A percentile compares a stretch with the other conserved stretches of the same genome.
phyloP scores from a whole-genome alignment of 2,797 vertebrate species.

The Loriculus beryllinus region DNA sequence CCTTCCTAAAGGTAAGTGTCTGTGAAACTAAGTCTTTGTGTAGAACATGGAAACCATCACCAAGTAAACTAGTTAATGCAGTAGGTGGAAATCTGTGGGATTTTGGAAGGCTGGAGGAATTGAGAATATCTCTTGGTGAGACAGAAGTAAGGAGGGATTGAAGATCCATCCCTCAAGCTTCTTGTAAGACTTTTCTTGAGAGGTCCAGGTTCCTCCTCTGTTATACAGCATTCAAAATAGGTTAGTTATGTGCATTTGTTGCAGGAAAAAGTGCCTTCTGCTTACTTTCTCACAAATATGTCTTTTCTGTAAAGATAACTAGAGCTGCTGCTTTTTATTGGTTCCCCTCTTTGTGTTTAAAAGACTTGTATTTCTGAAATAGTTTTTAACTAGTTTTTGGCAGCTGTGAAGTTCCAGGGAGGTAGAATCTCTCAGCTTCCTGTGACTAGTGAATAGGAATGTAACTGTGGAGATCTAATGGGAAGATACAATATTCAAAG shows the following conservation, averaged over 20 bases:
- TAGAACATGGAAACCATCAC: background rate
- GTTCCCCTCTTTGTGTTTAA: background rate
- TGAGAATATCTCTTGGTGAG: background rate
- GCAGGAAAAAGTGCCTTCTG: background rate
- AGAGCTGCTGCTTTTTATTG: background rate
- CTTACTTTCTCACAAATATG: background rate
- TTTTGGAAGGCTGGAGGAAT: background rate
- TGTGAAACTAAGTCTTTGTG: background rate
- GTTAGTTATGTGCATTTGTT: background rate
- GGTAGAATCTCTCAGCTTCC: background rate
- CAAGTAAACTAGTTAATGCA: background rate
- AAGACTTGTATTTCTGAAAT: background rate
- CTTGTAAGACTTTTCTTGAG: background rate
- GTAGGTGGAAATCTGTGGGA: background rate
- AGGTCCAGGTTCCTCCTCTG: background rate
- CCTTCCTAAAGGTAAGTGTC: conserved; percentile 90
- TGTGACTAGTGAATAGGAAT: background rate
- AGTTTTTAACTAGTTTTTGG: background rate
- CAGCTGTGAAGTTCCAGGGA: background rate
- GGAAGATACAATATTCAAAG: background rate
- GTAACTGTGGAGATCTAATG: background rate
- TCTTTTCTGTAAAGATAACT: background rate
- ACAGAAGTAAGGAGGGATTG: background rate
- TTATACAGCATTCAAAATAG: background rate
- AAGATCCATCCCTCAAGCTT: background rate